Base-by-base conservation (phyloP, 2,888 invertebrate genomes). In the Automeris io region DNA sequence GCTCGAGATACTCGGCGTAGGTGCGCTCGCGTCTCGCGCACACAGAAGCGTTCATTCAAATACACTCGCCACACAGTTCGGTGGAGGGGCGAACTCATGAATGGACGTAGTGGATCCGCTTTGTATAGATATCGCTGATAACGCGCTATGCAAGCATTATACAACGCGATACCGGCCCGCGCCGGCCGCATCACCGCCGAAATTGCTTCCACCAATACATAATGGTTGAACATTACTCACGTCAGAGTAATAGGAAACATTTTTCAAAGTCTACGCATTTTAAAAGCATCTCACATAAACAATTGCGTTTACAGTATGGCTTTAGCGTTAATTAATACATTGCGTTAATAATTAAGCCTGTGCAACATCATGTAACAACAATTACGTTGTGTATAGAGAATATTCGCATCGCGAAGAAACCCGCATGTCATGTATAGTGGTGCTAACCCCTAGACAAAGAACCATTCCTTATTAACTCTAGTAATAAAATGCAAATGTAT, bases 101-200 rank as follows among this genome's bases (percentile, higher is more conserved):
- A 87, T 87, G 87, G 79, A 83, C 83, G 82, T 86, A 85, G 83
- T 82, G 81, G 61, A 65, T 63, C 56, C 45, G 45, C 59, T 60
- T 62, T 64, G 73, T 71, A 67, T 63, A 78, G 81, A 81, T 81
- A 81, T 62, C 69, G 67, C 69, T 82, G 81, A 83, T 82, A 83
- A 82, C 66, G 58, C 66, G 63, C 63, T 67, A 52, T 59, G 70
- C 70, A 58, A 65, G 67, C 71, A 69, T 70, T 73, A 72, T 71
- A 69, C 68, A 68, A 69, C 56, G 58, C 56, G 69, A 76, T 71
- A 74, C 46, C 42, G 49, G 47, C 46, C 24, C 12, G 8, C 37
- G 22, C 47, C 48, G 46, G 54, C 42, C 51, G 49, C 54, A 54
- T 47, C 42, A 45, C 49, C 42, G 41, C 42, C 49, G 33, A 51